These are phyloP conservation scores for Butorides virescens DNA, from an alignment of 2,113 vertebrate species.

Conservation along the genomic window DNA sequence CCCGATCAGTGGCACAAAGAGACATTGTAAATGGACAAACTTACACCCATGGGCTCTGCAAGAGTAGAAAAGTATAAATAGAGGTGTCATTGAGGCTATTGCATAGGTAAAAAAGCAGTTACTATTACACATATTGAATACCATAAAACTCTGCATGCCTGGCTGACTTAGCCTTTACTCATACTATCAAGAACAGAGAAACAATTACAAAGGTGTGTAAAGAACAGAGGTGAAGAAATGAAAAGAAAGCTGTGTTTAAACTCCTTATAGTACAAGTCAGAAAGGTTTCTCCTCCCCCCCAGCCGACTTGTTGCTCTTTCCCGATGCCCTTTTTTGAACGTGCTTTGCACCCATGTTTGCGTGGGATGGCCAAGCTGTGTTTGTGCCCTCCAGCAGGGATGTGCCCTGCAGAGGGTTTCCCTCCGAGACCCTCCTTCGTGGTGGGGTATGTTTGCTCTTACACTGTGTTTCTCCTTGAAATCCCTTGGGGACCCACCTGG, in stretches of 20 bases:
- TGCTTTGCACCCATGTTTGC: background rate
- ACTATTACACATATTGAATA: background rate
- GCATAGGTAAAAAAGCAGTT: background rate
- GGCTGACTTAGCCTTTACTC: background rate
- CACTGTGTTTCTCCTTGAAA: background rate
- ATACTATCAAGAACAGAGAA: background rate
- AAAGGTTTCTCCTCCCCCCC: background rate
- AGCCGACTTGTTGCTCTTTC: background rate
- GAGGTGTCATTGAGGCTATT: background rate
- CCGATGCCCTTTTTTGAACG: background rate
- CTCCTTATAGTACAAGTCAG: background rate
- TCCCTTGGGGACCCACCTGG: background rate
- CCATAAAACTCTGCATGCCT: background rate
- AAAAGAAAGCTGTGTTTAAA: background rate
- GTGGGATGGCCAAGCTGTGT: background rate
- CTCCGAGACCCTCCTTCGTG: background rate
- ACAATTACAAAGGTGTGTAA: background rate
- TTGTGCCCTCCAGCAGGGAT: background rate
- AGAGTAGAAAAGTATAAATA: background rate
- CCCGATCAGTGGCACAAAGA: background rate
- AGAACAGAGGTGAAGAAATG: background rate
- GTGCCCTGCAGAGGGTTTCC: background rate
- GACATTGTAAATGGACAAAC: background rate
- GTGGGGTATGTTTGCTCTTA: background rate
- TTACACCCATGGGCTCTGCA: background rate